These are phyloP conservation scores for Ormyrus pomaceus DNA, from an alignment of 2,888 invertebrate species.

Conservation along the genomic window DNA sequence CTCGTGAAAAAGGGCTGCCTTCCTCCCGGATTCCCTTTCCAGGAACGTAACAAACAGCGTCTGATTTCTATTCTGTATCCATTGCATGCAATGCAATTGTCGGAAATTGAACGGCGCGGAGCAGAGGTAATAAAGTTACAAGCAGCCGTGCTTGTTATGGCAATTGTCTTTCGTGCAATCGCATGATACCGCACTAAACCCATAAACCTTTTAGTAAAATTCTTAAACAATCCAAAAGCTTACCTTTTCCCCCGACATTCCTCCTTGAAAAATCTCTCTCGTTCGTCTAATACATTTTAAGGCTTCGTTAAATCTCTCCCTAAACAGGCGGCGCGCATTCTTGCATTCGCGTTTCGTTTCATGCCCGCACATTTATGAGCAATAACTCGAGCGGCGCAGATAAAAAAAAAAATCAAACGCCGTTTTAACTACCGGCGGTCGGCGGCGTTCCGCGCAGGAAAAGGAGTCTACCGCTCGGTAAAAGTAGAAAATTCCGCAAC, in stretches of 20 bases:
- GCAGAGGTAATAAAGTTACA: neutral
- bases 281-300: too few relatives aligned
- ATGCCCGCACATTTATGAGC: too few relatives aligned
- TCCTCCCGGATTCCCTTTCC: neutral
- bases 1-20: neutral
- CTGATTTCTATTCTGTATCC: neutral
- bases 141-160: neutral
- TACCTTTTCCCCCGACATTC: neutral
- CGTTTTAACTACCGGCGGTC: neutral
- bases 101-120: neutral
- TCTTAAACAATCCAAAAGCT: too few relatives aligned
- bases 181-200: neutral
- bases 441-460: slow-evolving; percentile 12
- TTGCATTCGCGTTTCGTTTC: too few relatives aligned
- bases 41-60: neutral
- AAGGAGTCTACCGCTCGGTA: slow-evolving; percentile 19
- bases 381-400: too few relatives aligned
- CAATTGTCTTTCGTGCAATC: neutral
- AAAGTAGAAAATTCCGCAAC: slow-evolving; percentile 38
- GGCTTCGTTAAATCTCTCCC: too few relatives aligned
- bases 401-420: slow-evolving; percentile 5
- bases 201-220: too few relatives aligned
- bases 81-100: neutral
- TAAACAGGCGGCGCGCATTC: too few relatives aligned
- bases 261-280: neutral